phyloP scores from a whole-genome alignment of 2,797 vertebrate species.

The Rhinoraja longicauda region DNA sequence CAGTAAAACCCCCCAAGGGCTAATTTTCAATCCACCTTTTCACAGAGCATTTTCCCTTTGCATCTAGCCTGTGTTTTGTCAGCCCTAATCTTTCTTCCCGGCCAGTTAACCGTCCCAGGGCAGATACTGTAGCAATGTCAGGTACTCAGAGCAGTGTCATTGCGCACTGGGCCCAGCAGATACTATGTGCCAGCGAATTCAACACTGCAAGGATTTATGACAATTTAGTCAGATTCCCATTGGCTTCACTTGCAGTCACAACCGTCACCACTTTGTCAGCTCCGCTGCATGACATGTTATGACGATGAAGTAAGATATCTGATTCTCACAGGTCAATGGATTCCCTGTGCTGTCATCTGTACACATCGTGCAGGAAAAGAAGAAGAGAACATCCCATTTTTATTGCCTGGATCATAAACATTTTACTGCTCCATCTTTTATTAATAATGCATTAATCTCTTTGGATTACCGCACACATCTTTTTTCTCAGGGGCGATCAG shows the following conservation, averaged over 20 bases:
- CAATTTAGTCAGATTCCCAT: not conserved
- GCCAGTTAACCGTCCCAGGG: not conserved
- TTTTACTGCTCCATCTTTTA: not conserved
- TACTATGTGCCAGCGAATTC: not conserved
- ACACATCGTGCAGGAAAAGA: not conserved
- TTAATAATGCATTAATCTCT: not conserved
- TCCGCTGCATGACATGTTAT: not conserved
- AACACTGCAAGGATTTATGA: not conserved
- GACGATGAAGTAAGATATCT: not conserved
- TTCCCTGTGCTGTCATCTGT: not conserved
- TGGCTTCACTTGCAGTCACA: not conserved
- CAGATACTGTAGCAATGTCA: not conserved
- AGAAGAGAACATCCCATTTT: not conserved
- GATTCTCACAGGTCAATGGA: not conserved
- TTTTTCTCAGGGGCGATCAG: too few species aligned
- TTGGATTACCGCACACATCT: too few species aligned
- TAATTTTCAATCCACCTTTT: not conserved
- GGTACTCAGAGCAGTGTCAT: not conserved
- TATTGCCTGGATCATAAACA: not conserved
- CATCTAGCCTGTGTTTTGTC: not conserved
- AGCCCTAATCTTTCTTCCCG: not conserved
- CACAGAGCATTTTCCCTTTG: not conserved
- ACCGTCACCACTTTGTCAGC: not conserved
- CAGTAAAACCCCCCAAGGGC: not conserved
- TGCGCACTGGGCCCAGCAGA: not conserved